A percentile compares a stretch with the other conserved stretches of the same genome.
Conservation (phyloP, 2,797 vertebrate species). For the Sebastes kiyomatsui region DNA sequence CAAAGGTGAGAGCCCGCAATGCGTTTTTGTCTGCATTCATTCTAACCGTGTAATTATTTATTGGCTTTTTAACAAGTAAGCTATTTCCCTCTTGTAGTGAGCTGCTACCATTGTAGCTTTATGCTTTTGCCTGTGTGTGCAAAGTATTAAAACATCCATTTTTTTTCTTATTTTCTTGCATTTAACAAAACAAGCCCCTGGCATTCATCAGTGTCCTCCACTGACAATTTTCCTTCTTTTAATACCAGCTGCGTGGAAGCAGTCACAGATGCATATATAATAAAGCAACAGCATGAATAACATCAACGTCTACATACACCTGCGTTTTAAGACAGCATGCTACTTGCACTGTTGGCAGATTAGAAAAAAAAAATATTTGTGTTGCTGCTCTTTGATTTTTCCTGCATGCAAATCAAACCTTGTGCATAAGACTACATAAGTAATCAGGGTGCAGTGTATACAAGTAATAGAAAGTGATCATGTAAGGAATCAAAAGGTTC, state of each 20-base stretch:
- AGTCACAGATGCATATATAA: slow-evolving; percentile 7
- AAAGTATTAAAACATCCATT: neutral
- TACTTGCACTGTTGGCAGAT: neutral
- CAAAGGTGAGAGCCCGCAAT: slow-evolving; percentile 2
- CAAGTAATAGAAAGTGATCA: neutral
- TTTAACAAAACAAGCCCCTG: slow-evolving; percentile 28
- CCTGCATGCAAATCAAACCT: slow-evolving; percentile 8
- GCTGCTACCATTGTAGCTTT: neutral
- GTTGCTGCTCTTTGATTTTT: neutral
- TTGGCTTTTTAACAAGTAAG: neutral
- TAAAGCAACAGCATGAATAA: slow-evolving; percentile 17
- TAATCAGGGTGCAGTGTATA: neutral
- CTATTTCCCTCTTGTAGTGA: neutral
- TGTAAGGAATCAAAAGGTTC: neutral
- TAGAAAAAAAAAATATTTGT: neutral
- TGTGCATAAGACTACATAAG: neutral
- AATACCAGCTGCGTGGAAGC: slow-evolving; percentile 17
- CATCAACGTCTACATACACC: neutral
- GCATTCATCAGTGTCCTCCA: neutral
- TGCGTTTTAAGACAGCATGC: neutral
- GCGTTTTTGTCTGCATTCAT: slow-evolving; percentile 1
- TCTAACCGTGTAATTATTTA: slow-evolving; percentile 1
- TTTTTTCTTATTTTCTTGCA: neutral
- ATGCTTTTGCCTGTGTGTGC: neutral
- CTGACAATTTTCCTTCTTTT: slow-evolving; percentile 18